A percentile compares a stretch with the other conserved stretches of the same genome.
phyloP scores from a whole-genome alignment of 30 jellyfish, hydroid and myxozoan genomes.

The Aurelia aurita region DNA sequence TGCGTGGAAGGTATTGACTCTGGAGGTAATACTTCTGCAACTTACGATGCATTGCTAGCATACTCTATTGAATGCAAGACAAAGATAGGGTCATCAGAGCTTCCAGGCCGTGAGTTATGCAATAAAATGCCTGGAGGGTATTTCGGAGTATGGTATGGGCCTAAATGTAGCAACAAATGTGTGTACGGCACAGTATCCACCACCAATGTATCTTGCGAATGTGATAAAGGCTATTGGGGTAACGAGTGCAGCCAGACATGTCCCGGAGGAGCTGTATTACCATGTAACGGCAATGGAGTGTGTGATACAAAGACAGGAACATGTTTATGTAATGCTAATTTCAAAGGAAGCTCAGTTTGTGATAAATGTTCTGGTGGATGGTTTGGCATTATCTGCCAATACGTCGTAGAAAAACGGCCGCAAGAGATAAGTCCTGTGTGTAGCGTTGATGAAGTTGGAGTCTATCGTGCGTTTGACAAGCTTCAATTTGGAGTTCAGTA shows the following conservation, averaged over 20 bases:
- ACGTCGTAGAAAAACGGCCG: constrained; percentile 2
- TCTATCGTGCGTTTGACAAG: constrained; percentile 34
- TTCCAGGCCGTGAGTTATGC: constrained; percentile 66
- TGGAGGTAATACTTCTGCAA: constrained; percentile 8
- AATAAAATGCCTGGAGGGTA: constrained; percentile 50
- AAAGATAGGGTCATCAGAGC: constrained; percentile 23
- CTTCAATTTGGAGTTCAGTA: constrained; percentile 12
- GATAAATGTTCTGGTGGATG: constrained; percentile 61
- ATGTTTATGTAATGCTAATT: constrained; percentile 59
- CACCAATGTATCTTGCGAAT: constrained; percentile 20
- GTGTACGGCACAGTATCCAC: constrained; percentile 36
- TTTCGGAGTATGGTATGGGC: constrained; percentile 55
- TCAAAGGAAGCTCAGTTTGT: constrained; percentile 52
- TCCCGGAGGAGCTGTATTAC: constrained; percentile 53
- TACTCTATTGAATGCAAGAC: constrained; percentile 66
- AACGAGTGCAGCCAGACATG: constrained; percentile 36
- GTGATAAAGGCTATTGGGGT: constrained; percentile 75
- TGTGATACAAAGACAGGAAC: constrained; percentile 59
- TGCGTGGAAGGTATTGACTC: constrained; percentile 31
- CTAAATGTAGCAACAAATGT: constrained; percentile 42
- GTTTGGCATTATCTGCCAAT: constrained; percentile 56
- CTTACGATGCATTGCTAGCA: constrained; percentile 45
- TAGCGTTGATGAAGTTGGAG: constrained; percentile 43
- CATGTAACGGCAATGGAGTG: constrained; percentile 56
- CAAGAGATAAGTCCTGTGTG: constrained; percentile 9